These are phyloP conservation scores for Pseudopodoces humilis DNA, from an alignment of 2,113 vertebrate genomes.

Conservation along the genomic window DNA sequence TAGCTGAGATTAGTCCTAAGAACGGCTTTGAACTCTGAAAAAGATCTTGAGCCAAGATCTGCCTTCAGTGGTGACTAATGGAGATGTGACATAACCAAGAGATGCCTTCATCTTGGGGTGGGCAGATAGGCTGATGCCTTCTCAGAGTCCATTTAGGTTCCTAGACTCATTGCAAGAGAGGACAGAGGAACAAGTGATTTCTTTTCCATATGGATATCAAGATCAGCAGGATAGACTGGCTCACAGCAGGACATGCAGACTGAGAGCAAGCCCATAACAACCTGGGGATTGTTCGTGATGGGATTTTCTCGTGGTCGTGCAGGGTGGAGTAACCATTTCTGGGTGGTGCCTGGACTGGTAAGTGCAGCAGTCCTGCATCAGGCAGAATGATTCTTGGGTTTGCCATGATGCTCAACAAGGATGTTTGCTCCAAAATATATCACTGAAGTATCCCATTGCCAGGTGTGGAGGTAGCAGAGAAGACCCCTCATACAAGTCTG, in stretches of 20 bases:
- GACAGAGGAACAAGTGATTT: not conserved
- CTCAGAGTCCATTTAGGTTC: not conserved
- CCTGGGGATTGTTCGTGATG: not conserved
- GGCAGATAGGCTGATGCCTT: not conserved
- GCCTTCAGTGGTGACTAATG: not conserved
- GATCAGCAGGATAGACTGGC: not conserved
- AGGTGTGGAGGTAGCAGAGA: not conserved
- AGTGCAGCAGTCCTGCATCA: not conserved
- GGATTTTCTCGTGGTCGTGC: not conserved
- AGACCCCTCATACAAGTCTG: rapidly evolving
- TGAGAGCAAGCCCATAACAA: not conserved
- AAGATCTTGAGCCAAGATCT: not conserved
- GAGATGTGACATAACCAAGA: not conserved
- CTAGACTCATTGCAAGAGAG: not conserved
- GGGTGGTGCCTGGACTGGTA: not conserved
- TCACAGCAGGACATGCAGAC: not conserved
- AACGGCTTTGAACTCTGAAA: not conserved
- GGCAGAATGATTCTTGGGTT: not conserved
- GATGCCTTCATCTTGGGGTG: not conserved
- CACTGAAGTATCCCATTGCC: not conserved
- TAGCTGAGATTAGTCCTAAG: not conserved
- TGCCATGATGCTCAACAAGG: not conserved
- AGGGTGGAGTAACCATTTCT: not conserved
- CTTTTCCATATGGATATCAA: not conserved
- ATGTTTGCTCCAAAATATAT: not conserved